Evolutionary conservation across 1,140 invertebrate species (phyloP).

Genomic region (Mya arenaria): DNA sequence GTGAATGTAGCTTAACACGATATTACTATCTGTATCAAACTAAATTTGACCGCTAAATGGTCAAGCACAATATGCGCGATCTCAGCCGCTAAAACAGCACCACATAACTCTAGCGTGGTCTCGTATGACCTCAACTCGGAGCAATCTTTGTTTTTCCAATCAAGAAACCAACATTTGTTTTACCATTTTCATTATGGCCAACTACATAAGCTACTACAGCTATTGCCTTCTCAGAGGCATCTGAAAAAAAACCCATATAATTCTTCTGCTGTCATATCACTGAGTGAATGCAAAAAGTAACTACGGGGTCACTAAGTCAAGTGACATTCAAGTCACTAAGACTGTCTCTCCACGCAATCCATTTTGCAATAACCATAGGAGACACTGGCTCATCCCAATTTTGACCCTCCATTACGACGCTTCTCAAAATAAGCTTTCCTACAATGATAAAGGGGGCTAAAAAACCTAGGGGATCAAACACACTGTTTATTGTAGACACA

Average conservation of each 20-base stretch:
- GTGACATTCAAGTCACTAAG: neutral
- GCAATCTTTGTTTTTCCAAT: constrained; percentile 60
- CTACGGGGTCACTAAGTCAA: constrained; percentile 7
- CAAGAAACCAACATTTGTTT: neutral
- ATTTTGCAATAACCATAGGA: neutral
- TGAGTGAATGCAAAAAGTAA: constrained; percentile 4
- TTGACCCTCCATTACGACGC: neutral
- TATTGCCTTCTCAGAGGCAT: constrained; percentile 52
- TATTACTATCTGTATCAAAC: constrained; percentile 18
- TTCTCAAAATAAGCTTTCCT: neutral
- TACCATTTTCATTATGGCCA: neutral
- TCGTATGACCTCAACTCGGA: constrained; percentile 38
- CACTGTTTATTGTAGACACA: neutral
- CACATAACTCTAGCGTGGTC: constrained; percentile 56
- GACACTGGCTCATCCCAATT: constrained; percentile 27
- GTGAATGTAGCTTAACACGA: constrained; percentile 20
- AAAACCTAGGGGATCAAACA: constrained; percentile 21
- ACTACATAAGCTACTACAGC: constrained; percentile 30
- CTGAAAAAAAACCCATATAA: constrained; percentile 52
- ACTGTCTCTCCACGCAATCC: neutral
- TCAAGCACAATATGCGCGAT: constrained; percentile 25
- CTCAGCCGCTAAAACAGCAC: constrained; percentile 38
- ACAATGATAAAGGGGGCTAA: neutral
- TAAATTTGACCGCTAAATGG: neutral
- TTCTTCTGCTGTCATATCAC: neutral